These are phyloP conservation scores for Rhinophrynus dorsalis DNA, from an alignment of 2,797 vertebrate species.

Conservation along the genomic window DNA sequence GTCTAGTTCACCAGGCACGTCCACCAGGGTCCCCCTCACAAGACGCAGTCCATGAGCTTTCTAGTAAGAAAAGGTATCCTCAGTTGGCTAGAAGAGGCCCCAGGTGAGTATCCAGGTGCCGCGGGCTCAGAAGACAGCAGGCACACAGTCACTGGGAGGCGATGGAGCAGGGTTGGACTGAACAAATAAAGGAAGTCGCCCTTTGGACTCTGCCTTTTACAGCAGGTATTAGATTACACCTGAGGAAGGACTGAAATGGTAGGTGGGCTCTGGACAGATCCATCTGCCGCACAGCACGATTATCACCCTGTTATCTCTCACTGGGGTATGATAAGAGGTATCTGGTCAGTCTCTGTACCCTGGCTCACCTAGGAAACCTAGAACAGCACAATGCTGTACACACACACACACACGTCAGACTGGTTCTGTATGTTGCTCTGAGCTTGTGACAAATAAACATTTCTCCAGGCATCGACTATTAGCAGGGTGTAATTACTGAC, in stretches of 20 bases:
- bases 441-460: no score
- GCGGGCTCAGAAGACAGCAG: background rate
- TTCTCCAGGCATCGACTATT: no score
- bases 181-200: constrained; percentile 55
- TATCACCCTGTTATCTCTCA: no score
- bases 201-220: constrained; percentile 53
- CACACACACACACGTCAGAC: no score
- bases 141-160: background rate
- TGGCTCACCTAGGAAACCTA: no score
- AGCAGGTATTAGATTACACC: constrained; percentile 28
- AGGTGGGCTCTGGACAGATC: background rate
- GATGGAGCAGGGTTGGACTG: constrained; percentile 47
- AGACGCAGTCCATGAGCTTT: background rate
- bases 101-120: background rate
- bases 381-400: no score
- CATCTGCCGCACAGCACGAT: background rate
- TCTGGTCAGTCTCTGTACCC: no score
- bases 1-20: no score
- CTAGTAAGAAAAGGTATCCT: background rate
- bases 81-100: no score
- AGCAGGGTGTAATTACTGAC: no score
- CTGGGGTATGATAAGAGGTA: no score
- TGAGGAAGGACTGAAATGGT: background rate
- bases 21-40: background rate
- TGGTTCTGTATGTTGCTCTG: no score